Conservation (phyloP, 2,888 invertebrate genomes). For the Lasioglossum calceatum region DNA sequence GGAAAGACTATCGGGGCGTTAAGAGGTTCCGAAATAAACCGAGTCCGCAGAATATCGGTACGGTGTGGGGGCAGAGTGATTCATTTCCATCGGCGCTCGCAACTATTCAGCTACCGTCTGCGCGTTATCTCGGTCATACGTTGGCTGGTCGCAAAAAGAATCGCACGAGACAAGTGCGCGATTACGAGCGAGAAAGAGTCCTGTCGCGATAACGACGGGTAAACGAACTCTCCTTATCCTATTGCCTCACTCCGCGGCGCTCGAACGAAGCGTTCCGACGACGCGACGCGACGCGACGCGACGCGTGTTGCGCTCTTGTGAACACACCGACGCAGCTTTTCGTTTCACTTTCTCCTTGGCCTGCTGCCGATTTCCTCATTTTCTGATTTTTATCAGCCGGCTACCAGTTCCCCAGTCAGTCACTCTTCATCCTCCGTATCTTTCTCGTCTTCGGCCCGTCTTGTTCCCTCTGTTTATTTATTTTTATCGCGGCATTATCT, state of each 20-base stretch:
- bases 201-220: conserved; percentile 73
- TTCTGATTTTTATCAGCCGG: neutral
- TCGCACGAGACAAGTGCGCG: conserved; percentile 68
- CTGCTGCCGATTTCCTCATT: conserved; percentile 11
- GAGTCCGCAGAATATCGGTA: neutral
- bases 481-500: neutral
- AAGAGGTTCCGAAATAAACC: neutral
- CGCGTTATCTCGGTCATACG: conserved; percentile 55
- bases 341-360: conserved; percentile 17
- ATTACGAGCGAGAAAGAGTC: conserved; percentile 71
- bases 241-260: conserved; percentile 40
- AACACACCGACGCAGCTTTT: neutral
- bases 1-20: neutral
- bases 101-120: conserved; percentile 30
- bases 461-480: neutral
- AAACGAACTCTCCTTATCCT: conserved; percentile 72
- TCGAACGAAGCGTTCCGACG: neutral
- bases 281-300: too few species aligned
- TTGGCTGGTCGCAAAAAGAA: conserved; percentile 60
- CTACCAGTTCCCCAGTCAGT: neutral
- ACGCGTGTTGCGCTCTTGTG: neutral
- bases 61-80: neutral
- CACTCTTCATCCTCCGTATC: neutral
- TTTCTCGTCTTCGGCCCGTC: neutral
- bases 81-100: neutral